Evolutionary conservation across 2,113 vertebrate genomes (phyloP).

Genomic region (Notothenia rossii): DNA sequence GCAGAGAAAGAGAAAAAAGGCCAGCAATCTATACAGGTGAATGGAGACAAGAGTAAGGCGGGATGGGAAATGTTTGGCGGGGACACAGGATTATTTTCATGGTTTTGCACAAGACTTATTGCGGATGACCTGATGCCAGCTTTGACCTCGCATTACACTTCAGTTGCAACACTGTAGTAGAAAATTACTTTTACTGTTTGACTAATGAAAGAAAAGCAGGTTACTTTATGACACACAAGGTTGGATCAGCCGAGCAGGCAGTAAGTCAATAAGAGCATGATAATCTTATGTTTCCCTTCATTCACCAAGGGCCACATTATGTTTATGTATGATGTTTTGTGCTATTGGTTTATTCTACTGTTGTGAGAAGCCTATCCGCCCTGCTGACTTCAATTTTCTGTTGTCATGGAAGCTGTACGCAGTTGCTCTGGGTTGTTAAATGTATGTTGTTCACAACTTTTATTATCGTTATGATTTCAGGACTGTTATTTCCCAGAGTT

Average conservation of each 20-base stretch:
- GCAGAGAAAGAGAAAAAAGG: conserved; percentile 7
- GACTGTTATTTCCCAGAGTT: background rate
- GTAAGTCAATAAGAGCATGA: background rate
- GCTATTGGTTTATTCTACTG: background rate
- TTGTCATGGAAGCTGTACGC: background rate
- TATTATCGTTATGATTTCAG: background rate
- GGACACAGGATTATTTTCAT: background rate
- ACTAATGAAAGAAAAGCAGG: background rate
- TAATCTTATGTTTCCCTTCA: background rate
- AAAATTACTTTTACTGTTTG: conserved; percentile 2
- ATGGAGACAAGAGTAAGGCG: background rate
- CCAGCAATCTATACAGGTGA: conserved; percentile 23
- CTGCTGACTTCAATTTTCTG: background rate
- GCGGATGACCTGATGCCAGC: background rate
- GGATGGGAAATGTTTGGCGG: background rate
- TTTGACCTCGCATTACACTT: conserved; percentile 24
- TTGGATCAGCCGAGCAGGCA: background rate
- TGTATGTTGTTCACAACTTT: background rate
- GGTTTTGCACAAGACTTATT: conserved; percentile 16
- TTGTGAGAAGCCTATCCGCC: background rate
- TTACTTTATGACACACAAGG: conserved; percentile 2
- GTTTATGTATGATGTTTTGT: background rate
- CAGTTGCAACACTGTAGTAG: background rate
- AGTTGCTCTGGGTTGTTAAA: background rate
- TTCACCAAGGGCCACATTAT: background rate